A percentile compares a stretch with the other conserved stretches of the same genome.
Evolutionary conservation across 2,888 invertebrate genomes (phyloP).

Genomic region (Trachelus troglodyta): DNA sequence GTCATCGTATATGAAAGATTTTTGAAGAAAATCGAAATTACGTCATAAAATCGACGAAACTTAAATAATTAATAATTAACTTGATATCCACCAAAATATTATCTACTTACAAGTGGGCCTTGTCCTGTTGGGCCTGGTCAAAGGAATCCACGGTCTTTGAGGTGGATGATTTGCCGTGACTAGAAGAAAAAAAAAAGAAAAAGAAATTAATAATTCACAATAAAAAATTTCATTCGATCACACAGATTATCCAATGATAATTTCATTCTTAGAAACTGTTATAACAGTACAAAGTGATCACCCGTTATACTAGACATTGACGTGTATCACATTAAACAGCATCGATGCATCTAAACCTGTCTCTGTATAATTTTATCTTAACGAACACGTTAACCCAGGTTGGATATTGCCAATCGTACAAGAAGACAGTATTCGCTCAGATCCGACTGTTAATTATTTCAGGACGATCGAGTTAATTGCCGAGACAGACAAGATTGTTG

Average conservation of each 20-base stretch:
- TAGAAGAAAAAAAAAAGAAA: conserved; percentile 70
- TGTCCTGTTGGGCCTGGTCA: conserved; percentile 88
- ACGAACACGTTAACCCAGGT: background rate
- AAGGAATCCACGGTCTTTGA: conserved; percentile 94
- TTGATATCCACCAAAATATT: background rate
- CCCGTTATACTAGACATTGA: background rate
- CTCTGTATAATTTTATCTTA: background rate
- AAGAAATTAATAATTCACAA: background rate
- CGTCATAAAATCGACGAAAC: background rate
- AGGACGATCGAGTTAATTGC: background rate
- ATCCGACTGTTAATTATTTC: background rate
- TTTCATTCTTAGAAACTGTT: background rate
- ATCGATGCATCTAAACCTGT: background rate
- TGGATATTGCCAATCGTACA: background rate
- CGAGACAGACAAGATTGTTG: background rate
- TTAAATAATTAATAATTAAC: background rate
- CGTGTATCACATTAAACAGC: background rate
- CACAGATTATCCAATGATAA: background rate
- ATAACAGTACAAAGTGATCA: background rate
- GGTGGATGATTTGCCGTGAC: conserved; percentile 91
- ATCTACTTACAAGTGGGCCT: conserved; percentile 88
- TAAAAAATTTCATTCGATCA: background rate
- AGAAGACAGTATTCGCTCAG: background rate
- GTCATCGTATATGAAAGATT: background rate
- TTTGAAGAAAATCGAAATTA: background rate